Evolutionary conservation across 2,113 vertebrate species (phyloP).

Genomic region (Apodemus sylvaticus): DNA sequence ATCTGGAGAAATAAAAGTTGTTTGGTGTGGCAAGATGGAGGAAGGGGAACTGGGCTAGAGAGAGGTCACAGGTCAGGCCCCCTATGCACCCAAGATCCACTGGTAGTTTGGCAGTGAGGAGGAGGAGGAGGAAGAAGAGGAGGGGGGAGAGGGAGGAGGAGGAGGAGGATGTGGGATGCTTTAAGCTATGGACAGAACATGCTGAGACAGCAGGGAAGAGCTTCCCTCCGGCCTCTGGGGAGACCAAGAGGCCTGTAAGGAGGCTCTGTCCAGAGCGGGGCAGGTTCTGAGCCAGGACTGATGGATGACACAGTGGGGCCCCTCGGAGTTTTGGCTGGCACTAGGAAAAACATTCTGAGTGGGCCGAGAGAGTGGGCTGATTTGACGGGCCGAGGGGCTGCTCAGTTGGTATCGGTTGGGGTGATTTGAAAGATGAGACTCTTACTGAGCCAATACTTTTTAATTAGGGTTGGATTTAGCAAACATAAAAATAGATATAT

Average conservation of each 20-base stretch:
- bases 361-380: neutral
- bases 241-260: neutral
- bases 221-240: neutral
- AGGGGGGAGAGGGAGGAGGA: too few species aligned
- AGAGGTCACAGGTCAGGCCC: neutral
- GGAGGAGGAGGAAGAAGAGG: neutral
- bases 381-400: neutral
- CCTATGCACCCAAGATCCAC: rapidly evolving
- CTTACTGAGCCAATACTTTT: neutral
- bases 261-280: neutral
- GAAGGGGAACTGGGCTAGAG: neutral
- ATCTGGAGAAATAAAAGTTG: neutral
- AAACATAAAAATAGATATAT: neutral
- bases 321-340: neutral
- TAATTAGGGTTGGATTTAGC: neutral
- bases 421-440: neutral
- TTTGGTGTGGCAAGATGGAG: neutral
- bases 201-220: too few species aligned
- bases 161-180: rapidly evolving
- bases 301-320: too few species aligned
- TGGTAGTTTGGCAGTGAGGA: neutral
- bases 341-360: neutral
- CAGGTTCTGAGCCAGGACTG: neutral
- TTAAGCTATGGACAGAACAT: neutral
- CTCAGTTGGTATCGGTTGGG: rapidly evolving